phyloP scores from a whole-genome alignment of 2,797 vertebrate genomes.

The Setipinna tenuifilis region DNA sequence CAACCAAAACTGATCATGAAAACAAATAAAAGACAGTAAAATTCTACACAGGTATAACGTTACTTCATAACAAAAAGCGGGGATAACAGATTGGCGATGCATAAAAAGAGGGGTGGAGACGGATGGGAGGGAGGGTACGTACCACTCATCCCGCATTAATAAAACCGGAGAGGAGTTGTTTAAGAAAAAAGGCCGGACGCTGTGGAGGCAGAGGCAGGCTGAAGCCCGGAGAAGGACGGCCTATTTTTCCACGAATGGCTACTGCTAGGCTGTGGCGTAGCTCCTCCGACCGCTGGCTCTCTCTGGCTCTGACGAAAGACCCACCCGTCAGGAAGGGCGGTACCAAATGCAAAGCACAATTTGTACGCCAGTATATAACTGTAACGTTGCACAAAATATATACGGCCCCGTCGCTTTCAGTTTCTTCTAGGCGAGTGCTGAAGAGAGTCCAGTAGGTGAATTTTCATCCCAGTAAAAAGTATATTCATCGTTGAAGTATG shows the following conservation, averaged over 20 bases:
- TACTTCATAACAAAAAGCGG: conserved; percentile 30
- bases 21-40: conserved; percentile 58
- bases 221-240: conserved; percentile 84
- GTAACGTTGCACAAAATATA: conserved; percentile 66
- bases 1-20: conserved; percentile 71
- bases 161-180: conserved; percentile 89
- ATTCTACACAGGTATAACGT: conserved; percentile 65
- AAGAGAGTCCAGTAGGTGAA: conserved; percentile 42
- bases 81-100: conserved; percentile 59
- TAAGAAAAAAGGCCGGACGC: conserved; percentile 90
- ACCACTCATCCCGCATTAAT: conserved; percentile 99
- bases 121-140: conserved; percentile 89
- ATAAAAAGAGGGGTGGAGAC: conserved; percentile 80
- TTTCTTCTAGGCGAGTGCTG: conserved; percentile 44
- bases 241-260: conserved; percentile 90
- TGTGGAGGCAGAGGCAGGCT: conserved; percentile 76
- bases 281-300: conserved; percentile 79
- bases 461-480: conserved; percentile 65
- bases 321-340: conserved; percentile 83
- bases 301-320: conserved; percentile 84
- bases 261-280: conserved; percentile 91
- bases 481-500: conserved; percentile 58
- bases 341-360: conserved; percentile 64
- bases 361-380: conserved; percentile 65
- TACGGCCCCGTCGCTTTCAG: conserved; percentile 58